Evolutionary conservation across 2,888 invertebrate species (phyloP).

Genomic region (Orthosia gracilis): DNA sequence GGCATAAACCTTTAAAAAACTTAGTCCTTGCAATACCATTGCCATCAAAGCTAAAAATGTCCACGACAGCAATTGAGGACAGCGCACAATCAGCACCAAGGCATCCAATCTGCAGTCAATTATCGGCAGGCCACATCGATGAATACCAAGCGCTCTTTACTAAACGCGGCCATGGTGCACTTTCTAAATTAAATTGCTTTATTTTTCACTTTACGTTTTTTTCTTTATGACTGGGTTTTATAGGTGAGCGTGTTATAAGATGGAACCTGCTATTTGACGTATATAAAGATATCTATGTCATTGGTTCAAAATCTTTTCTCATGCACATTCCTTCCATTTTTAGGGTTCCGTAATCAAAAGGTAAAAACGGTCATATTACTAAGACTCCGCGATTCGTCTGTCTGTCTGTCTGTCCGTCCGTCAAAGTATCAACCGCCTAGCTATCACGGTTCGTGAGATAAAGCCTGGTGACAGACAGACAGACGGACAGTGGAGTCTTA

Average conservation of each 20-base stretch:
- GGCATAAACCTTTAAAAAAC: neutral
- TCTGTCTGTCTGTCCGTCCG: too few relatives aligned
- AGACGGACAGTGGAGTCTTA: too few relatives aligned
- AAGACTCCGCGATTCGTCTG: too few relatives aligned
- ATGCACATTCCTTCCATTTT: too few relatives aligned
- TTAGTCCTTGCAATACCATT: neutral
- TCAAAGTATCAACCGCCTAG: too few relatives aligned
- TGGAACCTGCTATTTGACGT: neutral
- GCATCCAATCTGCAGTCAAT: slow-evolving; percentile 29
- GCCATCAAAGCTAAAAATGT: slow-evolving; percentile 3
- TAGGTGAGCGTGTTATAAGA: neutral
- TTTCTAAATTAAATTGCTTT: slow-evolving; percentile 22
- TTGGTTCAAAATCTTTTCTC: too few relatives aligned
- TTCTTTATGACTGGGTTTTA: neutral
- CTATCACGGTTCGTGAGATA: too few relatives aligned
- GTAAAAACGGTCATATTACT: too few relatives aligned
- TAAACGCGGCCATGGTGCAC: neutral
- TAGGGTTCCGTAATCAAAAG: too few relatives aligned
- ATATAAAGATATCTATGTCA: too few relatives aligned
- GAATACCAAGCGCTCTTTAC: slow-evolving; percentile 10
- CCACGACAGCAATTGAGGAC: slow-evolving; percentile 1
- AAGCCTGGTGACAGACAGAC: too few relatives aligned
- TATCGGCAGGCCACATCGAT: slow-evolving; percentile 21
- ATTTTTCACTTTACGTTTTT: slow-evolving; percentile 4
- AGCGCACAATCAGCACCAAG: slow-evolving; percentile 8